Evolutionary conservation across 2,888 invertebrate genomes (phyloP), one percentile per base, ranked within the genome.

Genomic region (Apocheima hispidaria): DNA sequence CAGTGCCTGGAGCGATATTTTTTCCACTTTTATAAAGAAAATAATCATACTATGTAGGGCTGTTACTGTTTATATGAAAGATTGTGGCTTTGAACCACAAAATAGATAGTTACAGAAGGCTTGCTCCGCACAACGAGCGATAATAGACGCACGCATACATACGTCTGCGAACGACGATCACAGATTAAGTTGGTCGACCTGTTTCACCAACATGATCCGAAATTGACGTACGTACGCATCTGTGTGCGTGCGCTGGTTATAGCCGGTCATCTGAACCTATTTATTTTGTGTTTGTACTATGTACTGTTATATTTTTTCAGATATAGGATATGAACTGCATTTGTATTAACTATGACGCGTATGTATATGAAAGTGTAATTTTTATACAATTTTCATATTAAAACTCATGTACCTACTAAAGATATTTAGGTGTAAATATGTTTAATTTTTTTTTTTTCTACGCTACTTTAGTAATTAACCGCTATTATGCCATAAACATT

Each of bases 381-480:
- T 92, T 92, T 92, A 90, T 92, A 92, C 92, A 84, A 87, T 90
- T 92, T 92, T 91, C 91, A 88, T 92, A 92, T 89, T 80, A 89
- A 83, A 90, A 89, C 88, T 91, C 88, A 82, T 91, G 90, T 92
- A 92, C 89, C 91, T 92, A 88, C 87, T 87, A 86, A 84, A 84
- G 77, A 63, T 86, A 83, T 81, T 83, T 89, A 90, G 83, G 81
- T 92, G 91, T 92, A 92, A 91, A 92, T 88, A 88, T 86, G 84
- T 87, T 87, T 88, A 90, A 87, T 88, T 86, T 88, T 87, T 87
- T 85, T 90, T 87, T 44, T 90, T 90, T 90, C 84, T 90, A 90
- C 87, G 89, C 88, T 83, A 89, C 79, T 84, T 85, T 82, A 64
- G 54, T 58, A 62, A 90, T 87, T 91, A 91, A 90, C 88, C 79